Conservation (phyloP, 2,888 invertebrate genomes). For the Baronia brevicornis region DNA sequence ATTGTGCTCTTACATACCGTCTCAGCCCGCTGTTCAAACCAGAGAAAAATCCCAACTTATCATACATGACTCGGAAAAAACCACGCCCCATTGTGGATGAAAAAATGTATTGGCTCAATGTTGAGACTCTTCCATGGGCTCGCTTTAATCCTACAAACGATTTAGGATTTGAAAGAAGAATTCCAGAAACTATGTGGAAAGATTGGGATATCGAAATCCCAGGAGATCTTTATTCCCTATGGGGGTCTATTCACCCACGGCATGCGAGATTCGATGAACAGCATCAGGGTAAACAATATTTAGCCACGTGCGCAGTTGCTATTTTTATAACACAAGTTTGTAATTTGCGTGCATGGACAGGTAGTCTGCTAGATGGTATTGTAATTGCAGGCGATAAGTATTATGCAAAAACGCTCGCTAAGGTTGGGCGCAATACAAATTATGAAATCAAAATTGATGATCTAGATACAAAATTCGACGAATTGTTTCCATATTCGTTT, state of each 20-base stretch:
- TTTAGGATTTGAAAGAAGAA: slow-evolving; percentile 46
- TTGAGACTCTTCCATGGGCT: slow-evolving; percentile 59
- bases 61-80: slow-evolving; percentile 45
- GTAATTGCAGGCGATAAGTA: slow-evolving; percentile 76
- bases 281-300: slow-evolving; percentile 78
- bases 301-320: slow-evolving; percentile 76
- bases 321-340: slow-evolving; percentile 77
- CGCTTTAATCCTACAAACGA: slow-evolving; percentile 50
- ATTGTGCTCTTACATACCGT: slow-evolving; percentile 54
- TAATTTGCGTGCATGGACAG: slow-evolving; percentile 78
- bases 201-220: slow-evolving; percentile 82
- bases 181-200: slow-evolving; percentile 71
- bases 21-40: slow-evolving; percentile 61
- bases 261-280: slow-evolving; percentile 70
- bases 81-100: slow-evolving; percentile 51
- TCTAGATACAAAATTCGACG: slow-evolving; percentile 65
- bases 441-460: slow-evolving; percentile 76
- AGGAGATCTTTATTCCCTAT: slow-evolving; percentile 80
- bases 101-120: slow-evolving; percentile 68
- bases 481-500: slow-evolving; percentile 76
- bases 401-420: slow-evolving; percentile 63
- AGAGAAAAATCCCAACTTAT: slow-evolving; percentile 52
- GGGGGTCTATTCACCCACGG: slow-evolving; percentile 79
- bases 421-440: slow-evolving; percentile 57
- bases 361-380: slow-evolving; percentile 77